Evolutionary conservation across 2,888 invertebrate species (phyloP).

Genomic region (Hoplodrina blanda): DNA sequence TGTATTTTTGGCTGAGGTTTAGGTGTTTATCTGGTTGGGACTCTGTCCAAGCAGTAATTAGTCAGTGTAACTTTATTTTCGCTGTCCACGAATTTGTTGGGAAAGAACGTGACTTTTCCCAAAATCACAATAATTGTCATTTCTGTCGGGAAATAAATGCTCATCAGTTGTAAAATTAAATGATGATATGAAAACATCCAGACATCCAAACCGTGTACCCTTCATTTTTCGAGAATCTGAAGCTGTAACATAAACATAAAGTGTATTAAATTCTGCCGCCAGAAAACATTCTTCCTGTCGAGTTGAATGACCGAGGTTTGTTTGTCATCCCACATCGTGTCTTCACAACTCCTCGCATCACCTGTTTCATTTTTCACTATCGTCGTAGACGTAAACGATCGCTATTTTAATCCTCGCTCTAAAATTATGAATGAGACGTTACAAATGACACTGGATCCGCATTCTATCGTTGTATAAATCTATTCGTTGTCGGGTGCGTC

Average conservation of each 20-base stretch:
- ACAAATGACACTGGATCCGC: slow-evolving; percentile 72
- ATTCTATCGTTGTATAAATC: slow-evolving; percentile 70
- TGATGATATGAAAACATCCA: slow-evolving; percentile 45
- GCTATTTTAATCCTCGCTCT: slow-evolving; percentile 80
- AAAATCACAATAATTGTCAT: slow-evolving; percentile 49
- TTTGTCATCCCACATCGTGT: slow-evolving; percentile 83
- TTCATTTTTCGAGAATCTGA: slow-evolving; percentile 53
- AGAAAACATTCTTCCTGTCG: slow-evolving; percentile 71
- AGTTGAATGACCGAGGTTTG: slow-evolving; percentile 79
- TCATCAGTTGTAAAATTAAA: slow-evolving; percentile 38
- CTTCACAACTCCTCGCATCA: slow-evolving; percentile 77
- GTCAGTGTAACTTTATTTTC: slow-evolving; percentile 85
- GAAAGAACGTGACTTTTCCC: slow-evolving; percentile 57
- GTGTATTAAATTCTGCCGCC: slow-evolving; percentile 64
- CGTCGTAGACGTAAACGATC: slow-evolving; percentile 73
- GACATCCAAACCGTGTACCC: slow-evolving; percentile 34
- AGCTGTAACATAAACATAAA: slow-evolving; percentile 61
- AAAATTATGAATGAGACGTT: slow-evolving; percentile 83
- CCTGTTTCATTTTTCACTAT: slow-evolving; percentile 87
- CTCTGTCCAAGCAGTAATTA: slow-evolving; percentile 89
- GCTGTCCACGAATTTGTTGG: slow-evolving; percentile 72
- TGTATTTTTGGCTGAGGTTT: slow-evolving; percentile 90
- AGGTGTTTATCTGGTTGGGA: slow-evolving; percentile 90
- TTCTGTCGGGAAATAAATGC: slow-evolving; percentile 20
- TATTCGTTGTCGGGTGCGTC: slow-evolving; percentile 52